Base-by-base conservation (phyloP, 2,113 vertebrate genomes). In the Charina bottae region DNA sequence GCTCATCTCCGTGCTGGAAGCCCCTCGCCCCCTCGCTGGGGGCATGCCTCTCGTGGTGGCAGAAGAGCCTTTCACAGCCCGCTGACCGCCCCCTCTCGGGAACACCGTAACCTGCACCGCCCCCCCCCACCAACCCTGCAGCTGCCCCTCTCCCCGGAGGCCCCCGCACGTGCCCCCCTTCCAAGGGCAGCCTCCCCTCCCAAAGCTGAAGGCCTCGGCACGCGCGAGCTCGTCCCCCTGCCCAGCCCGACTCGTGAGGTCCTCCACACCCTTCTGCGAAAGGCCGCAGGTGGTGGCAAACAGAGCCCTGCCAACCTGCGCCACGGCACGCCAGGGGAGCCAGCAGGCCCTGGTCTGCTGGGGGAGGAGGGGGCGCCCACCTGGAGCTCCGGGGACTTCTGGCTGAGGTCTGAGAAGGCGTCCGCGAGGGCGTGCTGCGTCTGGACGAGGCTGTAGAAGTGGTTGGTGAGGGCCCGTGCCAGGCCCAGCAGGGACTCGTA, bases 361-460 rank as follows among this genome's bases (percentile, higher is more conserved):
- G n/a, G 7, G 3, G 21, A 0, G 10, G 49, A 1, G 1, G 28
- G 17, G 24, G 0, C 2, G 7, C 91, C 93, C 78, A 99, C 99
- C 98, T 99, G 98, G 53, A 99, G 98, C 96, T 99, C 99, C 0
- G 99, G 99, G 15, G 99, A 99, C 94, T 99, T 99, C 98, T 99
- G 99, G 97, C 99, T 99, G 97, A 99, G 99, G 97, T 99, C 99
- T 0, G 99, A 98, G 64, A 99, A 99, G 95, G 98, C 98, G 19
- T 99, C 99, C 0, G 98, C 99, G 92, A 99, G 98, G 2, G 99
- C 98, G 1, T 99, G 98, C 98, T 99, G 99, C 0, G 99, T 99
- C 98, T 99, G 99, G 93, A 99, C 98, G 96, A 99, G 98, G 98
- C 98, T 99, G 98, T 99, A 99, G 97, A 99, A 98, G 96, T 99